Conservation (phyloP, 2,113 vertebrate genomes). For the Aix galericulata region DNA sequence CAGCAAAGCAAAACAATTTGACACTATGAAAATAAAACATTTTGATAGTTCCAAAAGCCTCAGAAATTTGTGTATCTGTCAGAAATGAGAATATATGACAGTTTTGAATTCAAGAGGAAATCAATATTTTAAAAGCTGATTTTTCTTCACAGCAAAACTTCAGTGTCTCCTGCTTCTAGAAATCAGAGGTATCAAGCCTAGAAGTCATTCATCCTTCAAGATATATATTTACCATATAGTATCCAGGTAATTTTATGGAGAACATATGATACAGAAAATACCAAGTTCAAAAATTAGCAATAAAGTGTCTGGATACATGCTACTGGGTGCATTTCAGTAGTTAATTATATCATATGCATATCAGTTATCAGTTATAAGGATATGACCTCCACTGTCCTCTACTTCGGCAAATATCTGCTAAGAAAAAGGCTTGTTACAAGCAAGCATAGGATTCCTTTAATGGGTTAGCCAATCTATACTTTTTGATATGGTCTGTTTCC, state of each 20-base stretch:
- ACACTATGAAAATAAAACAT: neutral
- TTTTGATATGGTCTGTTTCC: neutral
- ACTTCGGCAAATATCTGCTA: neutral
- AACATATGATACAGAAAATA: neutral
- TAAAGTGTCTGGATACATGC: neutral
- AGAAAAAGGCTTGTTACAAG: neutral
- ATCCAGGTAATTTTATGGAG: neutral
- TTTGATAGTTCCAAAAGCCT: neutral
- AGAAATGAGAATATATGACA: neutral
- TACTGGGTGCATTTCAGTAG: neutral
- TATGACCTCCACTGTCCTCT: neutral
- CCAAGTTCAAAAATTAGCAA: neutral
- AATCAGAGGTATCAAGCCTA: neutral
- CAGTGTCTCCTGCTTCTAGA: neutral
- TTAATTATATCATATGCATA: too few relatives aligned
- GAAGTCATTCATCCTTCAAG: neutral
- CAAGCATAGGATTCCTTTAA: neutral
- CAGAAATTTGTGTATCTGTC: neutral
- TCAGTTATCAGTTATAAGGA: neutral
- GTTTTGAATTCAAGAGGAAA: neutral
- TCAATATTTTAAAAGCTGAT: neutral
- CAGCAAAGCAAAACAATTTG: neutral
- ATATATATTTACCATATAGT: neutral
- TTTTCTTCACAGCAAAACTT: neutral
- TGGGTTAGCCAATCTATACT: neutral